A percentile compares a stretch with the other conserved stretches of the same genome.
Conservation (phyloP, 2,888 invertebrate genomes). For the Polymixis flavicincta region DNA sequence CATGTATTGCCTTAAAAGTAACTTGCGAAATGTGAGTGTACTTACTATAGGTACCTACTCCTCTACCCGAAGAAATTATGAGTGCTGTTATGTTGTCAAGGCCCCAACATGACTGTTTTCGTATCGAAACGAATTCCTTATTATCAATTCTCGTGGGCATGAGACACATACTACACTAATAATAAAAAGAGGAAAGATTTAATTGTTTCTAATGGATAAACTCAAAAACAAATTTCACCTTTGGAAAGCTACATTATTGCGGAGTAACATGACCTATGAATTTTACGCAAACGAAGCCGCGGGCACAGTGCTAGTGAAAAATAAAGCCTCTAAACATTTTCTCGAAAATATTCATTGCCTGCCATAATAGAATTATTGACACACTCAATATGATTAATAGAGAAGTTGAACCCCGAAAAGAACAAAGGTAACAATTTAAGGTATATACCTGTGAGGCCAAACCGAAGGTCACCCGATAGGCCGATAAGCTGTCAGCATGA, state of each 20-base stretch:
- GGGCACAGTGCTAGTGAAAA: no score
- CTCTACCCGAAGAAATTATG: not conserved
- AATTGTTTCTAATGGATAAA: no score
- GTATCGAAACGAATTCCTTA: no score
- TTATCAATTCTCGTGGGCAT: not conserved
- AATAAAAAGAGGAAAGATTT: no score
- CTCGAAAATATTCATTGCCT: not conserved
- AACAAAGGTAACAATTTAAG: conserved; percentile 62
- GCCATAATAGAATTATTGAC: conserved; percentile 21
- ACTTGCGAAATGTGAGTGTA: not conserved
- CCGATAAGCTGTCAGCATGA: conserved; percentile 73
- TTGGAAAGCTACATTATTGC: no score
- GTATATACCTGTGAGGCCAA: conserved; percentile 68
- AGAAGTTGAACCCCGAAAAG: conserved; percentile 54
- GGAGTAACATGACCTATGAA: no score
- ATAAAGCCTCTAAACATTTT: not conserved
- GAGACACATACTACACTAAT: no score
- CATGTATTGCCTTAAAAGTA: not conserved
- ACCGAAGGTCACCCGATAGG: conserved; percentile 73
- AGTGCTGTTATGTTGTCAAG: not conserved
- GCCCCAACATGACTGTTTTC: not conserved
- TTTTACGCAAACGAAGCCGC: no score
- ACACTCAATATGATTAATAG: conserved; percentile 45
- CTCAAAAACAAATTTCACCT: no score
- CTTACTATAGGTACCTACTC: not conserved